Evolutionary conservation across 2,113 vertebrate genomes (phyloP), one percentile per base, ranked within the genome.

Genomic region (Edolisoma coerulescens): DNA sequence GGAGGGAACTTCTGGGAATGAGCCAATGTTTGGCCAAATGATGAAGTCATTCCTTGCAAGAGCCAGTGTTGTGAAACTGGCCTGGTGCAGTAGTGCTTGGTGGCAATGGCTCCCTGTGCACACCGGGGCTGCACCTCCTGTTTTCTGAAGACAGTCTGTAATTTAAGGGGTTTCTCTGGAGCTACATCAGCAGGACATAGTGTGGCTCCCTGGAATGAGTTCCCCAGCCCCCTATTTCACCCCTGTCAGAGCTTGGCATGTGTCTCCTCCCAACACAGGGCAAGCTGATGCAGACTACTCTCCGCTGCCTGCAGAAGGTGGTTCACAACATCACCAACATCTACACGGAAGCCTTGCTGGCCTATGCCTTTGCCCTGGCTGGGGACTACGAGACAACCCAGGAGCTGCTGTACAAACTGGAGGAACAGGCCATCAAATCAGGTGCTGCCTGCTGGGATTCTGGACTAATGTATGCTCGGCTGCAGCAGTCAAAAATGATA

Each of bases 291-390:
- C 90, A 89, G 52, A 94, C 11, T 7, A 93, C 98, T n/a, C 96
- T 99, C 44, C 71, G 3, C 16, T 99, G 98, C 56, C 97, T 99
- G 85, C 97, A 87, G 82, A 75, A 45, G 8, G 94, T 96, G 0
- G 54, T 78, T 13, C 42, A 67, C 45, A 81, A 98, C 33, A n/a
- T 98, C 85, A 97, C 96, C 74, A 98, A 94, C 91, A 97, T 97
- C 47, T 99, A 99, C 96, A 98, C 98, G 42, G 97, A 97, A n/a
- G 98, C 99, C 3, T 91, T 99, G 45, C 63, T 99, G 61, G 98
- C 98, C 76, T 99, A 99, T 93, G 97, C 98, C n/a, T 99, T 99
- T 97, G 97, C 98, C 37, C 97, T 99, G 93, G 98, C 98, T 65
- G 95, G 94, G 52, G 95, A 98, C 47, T 94, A 60, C 53, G 86